Conservation (phyloP, 2,797 vertebrate species). For the Novumbra hubbsi region DNA sequence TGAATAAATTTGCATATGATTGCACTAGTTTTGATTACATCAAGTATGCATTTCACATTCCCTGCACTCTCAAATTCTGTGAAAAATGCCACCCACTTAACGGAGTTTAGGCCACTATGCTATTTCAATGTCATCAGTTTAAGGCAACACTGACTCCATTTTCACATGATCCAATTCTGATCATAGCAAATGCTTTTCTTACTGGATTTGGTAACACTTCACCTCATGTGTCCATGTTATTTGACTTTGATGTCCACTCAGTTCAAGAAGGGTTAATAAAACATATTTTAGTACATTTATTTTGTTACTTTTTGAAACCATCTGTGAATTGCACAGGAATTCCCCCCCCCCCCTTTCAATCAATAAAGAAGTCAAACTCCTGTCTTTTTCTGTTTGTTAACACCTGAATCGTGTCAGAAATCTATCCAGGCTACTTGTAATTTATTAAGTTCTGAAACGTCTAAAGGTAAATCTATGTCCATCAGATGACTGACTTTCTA, state of each 20-base stretch:
- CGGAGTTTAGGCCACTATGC: not conserved
- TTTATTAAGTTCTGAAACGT: not conserved
- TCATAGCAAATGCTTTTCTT: not conserved
- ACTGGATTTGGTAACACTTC: not conserved
- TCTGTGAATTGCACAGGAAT: slow-evolving; percentile 43
- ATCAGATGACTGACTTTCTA: not conserved
- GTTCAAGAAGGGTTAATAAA: slow-evolving; percentile 52
- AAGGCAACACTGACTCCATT: not conserved
- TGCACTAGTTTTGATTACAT: slow-evolving; percentile 1
- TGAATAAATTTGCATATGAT: not conserved
- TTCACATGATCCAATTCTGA: not conserved
- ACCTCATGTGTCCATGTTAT: not conserved
- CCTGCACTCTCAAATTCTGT: not conserved
- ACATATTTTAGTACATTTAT: slow-evolving; percentile 57
- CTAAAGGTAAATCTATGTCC: not conserved
- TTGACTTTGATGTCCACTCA: slow-evolving; percentile 14
- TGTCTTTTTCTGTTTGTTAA: not conserved
- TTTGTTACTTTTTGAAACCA: slow-evolving; percentile 57
- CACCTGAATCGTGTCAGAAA: not conserved
- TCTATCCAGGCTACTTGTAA: not conserved
- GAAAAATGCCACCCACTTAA: too few species aligned
- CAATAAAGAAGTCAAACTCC: slow-evolving; percentile 47
- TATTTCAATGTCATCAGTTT: slow-evolving; percentile 5
- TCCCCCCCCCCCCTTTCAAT: slow-evolving; percentile 35
- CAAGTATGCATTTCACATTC: not conserved